Conservation (phyloP, 2,888 invertebrate genomes). For the Amblyteles armatorius region DNA sequence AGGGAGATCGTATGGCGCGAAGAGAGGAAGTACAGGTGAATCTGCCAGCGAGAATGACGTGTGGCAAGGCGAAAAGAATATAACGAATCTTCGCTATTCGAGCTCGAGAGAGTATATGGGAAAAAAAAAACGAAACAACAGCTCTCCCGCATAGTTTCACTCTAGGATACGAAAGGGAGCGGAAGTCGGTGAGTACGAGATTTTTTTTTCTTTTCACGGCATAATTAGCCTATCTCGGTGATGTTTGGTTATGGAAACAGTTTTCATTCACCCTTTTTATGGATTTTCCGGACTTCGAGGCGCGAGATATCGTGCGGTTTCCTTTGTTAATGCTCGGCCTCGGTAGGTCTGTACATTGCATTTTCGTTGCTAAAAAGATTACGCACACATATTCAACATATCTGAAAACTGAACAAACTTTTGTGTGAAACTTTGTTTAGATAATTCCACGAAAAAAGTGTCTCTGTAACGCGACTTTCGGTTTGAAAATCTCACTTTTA, state of each 20-base stretch:
- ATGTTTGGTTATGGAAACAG: slow-evolving; percentile 1
- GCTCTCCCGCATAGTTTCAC: slow-evolving; percentile 22
- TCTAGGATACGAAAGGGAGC: slow-evolving; percentile 53
- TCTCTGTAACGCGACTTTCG: no score
- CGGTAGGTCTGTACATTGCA: neutral
- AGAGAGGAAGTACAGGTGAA: slow-evolving; percentile 12
- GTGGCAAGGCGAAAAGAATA: slow-evolving; percentile 63
- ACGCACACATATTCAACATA: no score
- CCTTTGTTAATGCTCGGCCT: neutral
- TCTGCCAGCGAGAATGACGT: slow-evolving; percentile 59
- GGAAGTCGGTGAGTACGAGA: slow-evolving; percentile 61
- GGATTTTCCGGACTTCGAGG: neutral
- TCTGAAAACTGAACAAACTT: no score
- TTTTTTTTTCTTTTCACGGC: slow-evolving; percentile 43
- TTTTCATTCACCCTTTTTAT: neutral
- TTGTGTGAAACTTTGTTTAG: no score
- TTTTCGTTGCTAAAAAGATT: no score
- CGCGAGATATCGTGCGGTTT: no score
- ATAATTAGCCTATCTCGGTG: slow-evolving; percentile 29
- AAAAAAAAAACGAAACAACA: slow-evolving; percentile 33
- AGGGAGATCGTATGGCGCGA: neutral
- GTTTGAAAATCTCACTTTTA: no score
- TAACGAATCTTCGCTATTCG: slow-evolving; percentile 19
- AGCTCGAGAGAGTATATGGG: slow-evolving; percentile 31
- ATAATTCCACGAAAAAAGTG: no score